A percentile compares a stretch with the other conserved stretches of the same genome.
Evolutionary conservation across 1,140 invertebrate species (phyloP).

Genomic region (fruit fly (Drosophila melanogaster)): DNA sequence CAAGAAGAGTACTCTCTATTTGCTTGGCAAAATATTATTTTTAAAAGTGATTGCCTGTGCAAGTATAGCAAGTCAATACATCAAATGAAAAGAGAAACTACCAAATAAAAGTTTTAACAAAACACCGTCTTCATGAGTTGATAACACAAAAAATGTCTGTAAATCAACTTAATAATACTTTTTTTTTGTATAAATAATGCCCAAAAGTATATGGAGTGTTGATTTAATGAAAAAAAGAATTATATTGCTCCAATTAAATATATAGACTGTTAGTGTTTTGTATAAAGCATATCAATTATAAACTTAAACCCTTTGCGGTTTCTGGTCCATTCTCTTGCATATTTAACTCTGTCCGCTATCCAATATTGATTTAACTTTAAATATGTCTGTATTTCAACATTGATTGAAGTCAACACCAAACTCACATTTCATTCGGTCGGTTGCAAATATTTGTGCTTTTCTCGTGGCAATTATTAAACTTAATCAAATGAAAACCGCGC

Average conservation of each 20-base stretch:
- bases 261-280: slow-evolving; percentile 1
- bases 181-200: too few species aligned
- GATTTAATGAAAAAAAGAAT: too few species aligned
- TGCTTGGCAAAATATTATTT: not conserved
- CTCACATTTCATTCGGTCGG: slow-evolving; percentile 4
- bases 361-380: slow-evolving; percentile 46
- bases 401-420: slow-evolving; percentile 38
- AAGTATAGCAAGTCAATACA: too few species aligned
- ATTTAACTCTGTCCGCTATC: slow-evolving; percentile 1
- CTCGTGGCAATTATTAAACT: slow-evolving; percentile 72
- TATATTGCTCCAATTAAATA: not conserved
- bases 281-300: slow-evolving; percentile 13
- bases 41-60: not conserved
- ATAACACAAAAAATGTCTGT: too few species aligned
- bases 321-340: not conserved
- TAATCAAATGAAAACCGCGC: slow-evolving; percentile 77
- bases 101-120: too few species aligned
- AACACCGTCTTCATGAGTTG: too few species aligned
- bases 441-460: slow-evolving; percentile 61
- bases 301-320: slow-evolving; percentile 21
- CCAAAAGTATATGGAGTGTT: too few species aligned
- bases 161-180: too few species aligned
- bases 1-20: not conserved
- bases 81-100: too few species aligned
- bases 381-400: slow-evolving; percentile 27